Evolutionary conservation across 2,888 invertebrate species (phyloP), one percentile per base, ranked within the genome.

Genomic region (Parnassius mnemosyne): DNA sequence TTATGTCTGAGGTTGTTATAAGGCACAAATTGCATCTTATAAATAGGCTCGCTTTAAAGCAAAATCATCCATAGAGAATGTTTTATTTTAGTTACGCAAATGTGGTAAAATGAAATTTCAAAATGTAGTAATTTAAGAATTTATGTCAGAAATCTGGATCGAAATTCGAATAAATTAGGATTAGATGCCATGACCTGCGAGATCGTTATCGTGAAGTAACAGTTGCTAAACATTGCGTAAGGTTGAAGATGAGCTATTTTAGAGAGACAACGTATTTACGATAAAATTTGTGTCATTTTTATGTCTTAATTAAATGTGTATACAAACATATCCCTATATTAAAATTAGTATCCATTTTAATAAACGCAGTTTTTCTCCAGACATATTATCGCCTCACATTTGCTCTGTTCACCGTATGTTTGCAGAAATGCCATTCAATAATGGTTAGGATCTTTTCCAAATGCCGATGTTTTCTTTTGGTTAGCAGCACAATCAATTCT

Each of bases 1-100:
- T 72, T 71, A 74, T 71, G 72, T 70, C 67, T 69, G 71, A 64
- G 69, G 72, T 67, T 69, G 71, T 71, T 70, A 70, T 69, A 68
- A 72, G 60, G 66, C 61, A 65, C 66, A 66, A 66, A 68, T 68
- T 71, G 67, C 65, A 60, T 67, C 66, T 67, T 69, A 68, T 68
- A 66, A 68, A 68, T 65, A 66, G 61, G 57, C 57, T 60, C 61
- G 68, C 57, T 63, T 58, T 60, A 61, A 66, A 63, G 60, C 66
- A 64, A 68, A 68, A 69, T 70, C 67, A 69, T 67, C 65, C 64
- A 69, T 64, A 61, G 65, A 65, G 53, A 63, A 20, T 1, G n/a
- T 13, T 34, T 20, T 62, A 43, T 43, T 57, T 44, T n/a, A 16
- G 42, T 57, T 7, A 34, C 34, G 34, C 34, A 34, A 34, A 34